phyloP scores from a whole-genome alignment of 2,113 vertebrate species.

The Istiophorus platypterus region DNA sequence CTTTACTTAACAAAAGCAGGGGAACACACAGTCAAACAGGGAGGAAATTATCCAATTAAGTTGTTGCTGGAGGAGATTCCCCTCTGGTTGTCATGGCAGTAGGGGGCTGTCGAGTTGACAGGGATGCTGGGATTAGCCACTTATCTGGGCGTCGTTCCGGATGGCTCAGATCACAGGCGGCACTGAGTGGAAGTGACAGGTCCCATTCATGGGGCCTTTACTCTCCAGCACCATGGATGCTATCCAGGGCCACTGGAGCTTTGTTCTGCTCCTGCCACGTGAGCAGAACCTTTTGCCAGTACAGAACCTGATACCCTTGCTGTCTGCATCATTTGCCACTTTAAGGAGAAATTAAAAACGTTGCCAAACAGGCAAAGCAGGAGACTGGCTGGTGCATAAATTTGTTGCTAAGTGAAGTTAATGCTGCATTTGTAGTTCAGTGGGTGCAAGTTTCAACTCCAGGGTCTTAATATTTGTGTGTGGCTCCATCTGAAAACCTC shows the following conservation, averaged over 20 bases:
- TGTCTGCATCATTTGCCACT: conserved; percentile 45
- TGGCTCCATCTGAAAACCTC: conserved; percentile 34
- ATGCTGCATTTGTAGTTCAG: conserved; percentile 61
- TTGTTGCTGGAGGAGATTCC: conserved; percentile 74
- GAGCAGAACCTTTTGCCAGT: conserved; percentile 67
- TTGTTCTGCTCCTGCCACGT: conserved; percentile 67
- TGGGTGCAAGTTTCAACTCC: conserved; percentile 54
- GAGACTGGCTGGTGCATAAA: conserved; percentile 46
- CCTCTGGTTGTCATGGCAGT: conserved; percentile 71
- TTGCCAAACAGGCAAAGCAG: conserved; percentile 43
- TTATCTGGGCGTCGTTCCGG: conserved; percentile 74
- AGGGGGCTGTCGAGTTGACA: conserved; percentile 61
- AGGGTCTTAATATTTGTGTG: conserved; percentile 42
- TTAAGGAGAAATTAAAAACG: conserved; percentile 68
- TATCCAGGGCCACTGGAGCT: conserved; percentile 69
- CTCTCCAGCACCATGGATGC: conserved; percentile 64
- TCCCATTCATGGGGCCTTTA: conserved; percentile 69
- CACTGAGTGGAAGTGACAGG: conserved; percentile 80
- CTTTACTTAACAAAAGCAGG: conserved; percentile 66
- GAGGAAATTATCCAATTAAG: conserved; percentile 81
- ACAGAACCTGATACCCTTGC: conserved; percentile 64
- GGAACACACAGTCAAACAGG: conserved; percentile 51
- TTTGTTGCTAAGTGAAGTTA: conserved; percentile 58
- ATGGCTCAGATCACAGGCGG: conserved; percentile 78
- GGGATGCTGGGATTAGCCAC: conserved; percentile 78